Evolutionary conservation across 2,113 vertebrate genomes (phyloP).

Genomic region (Merops nubicus): DNA sequence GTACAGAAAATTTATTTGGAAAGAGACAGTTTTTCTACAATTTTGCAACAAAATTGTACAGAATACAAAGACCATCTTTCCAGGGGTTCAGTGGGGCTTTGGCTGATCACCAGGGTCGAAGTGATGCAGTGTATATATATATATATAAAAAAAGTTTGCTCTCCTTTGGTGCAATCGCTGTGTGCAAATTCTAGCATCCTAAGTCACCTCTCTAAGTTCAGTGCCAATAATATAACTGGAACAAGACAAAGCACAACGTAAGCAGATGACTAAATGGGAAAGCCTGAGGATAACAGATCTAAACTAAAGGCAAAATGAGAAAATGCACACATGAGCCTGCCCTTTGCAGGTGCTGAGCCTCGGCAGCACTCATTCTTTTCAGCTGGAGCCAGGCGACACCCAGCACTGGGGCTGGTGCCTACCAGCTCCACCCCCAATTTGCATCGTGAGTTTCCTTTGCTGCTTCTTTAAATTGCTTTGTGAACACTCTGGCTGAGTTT

Average conservation of each 20-base stretch:
- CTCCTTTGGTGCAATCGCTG: not conserved
- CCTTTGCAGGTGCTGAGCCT: not conserved
- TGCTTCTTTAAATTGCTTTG: not conserved
- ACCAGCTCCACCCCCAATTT: not conserved
- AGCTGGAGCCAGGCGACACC: not conserved
- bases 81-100: not conserved
- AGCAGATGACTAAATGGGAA: not conserved
- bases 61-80: not conserved
- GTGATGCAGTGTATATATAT: not conserved
- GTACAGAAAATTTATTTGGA: conserved; percentile 42
- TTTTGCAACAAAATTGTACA: not conserved
- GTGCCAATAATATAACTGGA: not conserved
- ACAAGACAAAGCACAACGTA: not conserved
- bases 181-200: not conserved
- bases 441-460: not conserved
- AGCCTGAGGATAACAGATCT: not conserved
- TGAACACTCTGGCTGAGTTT: accelerated
- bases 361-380: not conserved
- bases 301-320: not conserved
- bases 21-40: not conserved
- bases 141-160: not conserved
- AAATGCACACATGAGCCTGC: not conserved
- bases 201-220: not conserved
- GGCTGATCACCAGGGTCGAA: not conserved
- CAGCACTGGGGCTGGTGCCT: not conserved